Evolutionary conservation across 2,797 vertebrate species (phyloP).

Genomic region (Anguilla obscura): DNA sequence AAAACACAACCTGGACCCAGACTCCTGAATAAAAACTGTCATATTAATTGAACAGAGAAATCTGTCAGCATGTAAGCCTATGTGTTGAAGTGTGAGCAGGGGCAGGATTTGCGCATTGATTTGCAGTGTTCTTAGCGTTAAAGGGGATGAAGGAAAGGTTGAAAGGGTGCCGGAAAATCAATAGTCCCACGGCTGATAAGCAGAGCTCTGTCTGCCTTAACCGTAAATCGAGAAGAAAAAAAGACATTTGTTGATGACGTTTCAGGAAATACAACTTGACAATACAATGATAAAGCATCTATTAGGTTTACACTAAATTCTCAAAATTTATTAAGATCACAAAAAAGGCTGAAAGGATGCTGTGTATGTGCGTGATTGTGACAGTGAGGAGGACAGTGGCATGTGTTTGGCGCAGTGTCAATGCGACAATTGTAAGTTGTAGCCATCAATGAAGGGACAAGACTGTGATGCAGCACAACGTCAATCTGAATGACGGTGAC

Average conservation of each 20-base stretch:
- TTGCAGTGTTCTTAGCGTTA: background rate
- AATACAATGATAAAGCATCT: background rate
- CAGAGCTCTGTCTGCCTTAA: background rate
- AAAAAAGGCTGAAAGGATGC: background rate
- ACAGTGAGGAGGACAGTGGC: no score
- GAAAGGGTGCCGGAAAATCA: background rate
- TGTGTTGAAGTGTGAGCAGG: background rate
- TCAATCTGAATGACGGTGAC: background rate
- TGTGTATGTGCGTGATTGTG: background rate
- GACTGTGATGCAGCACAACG: background rate
- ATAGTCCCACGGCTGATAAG: background rate
- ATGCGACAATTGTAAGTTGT: background rate
- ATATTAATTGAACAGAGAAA: background rate
- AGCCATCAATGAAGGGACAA: no score
- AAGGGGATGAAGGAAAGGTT: background rate
- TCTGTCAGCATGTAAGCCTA: background rate
- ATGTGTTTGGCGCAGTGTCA: background rate
- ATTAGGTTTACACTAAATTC: background rate
- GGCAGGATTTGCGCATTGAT: slow-evolving; percentile 14
- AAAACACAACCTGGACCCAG: background rate
- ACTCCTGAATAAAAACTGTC: background rate
- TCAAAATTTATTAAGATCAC: background rate
- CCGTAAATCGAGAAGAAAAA: background rate
- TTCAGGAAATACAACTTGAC: background rate
- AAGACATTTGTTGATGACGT: background rate